Base-by-base conservation (phyloP, 2,113 vertebrate genomes). In the Silurus asotus region DNA sequence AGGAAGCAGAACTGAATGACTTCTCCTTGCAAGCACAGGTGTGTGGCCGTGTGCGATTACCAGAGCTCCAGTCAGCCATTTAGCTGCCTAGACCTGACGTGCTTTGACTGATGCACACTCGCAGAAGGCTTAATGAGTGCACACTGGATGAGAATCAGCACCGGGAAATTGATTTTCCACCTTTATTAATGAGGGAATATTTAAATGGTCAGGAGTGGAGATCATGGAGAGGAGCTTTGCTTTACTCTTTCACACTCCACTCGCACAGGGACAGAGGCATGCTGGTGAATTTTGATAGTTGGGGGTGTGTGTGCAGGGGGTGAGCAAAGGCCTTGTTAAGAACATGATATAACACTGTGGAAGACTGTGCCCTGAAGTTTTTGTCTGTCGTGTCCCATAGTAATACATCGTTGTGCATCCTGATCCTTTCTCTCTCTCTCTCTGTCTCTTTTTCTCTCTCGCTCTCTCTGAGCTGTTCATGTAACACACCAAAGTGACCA, bases 121-220 rank as follows among this genome's bases (percentile, higher is more conserved):
- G 91, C 88, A 89, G 93, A 90, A 56, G 88, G 87, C 90, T 93
- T 93, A 94, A 93, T 94, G 92, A 92, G 91, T 84, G 88, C 90
- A 90, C 84, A 77, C 82, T 86, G 85, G 81, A 88, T 90, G 86
- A 84, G 61, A 89, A 89, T 91, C 91, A 90, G 90, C 89, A 51
- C 81, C 86, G 86, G 90, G 76, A 93, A 93, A 93, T 94, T 93
- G 92, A 93, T 93, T 92, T 91, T 89, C 84, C 88, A 91, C 92
- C 91, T 93, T 93, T 92, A 92, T 92, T 91, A 92, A 90, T 48
- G 84, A 85, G 89, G 88, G 92, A 92, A 93, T 92, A 92, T 92
- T 91, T 94, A 91, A 94, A 94, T 90, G 90, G 89, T 79, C 84
- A 79, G 76, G 85, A 89, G 90, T 87, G 83, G 81, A 88, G 37